A percentile compares a stretch with the other conserved stretches of the same genome.
These are phyloP conservation scores for Poecilobothrus nobilitatus DNA, from an alignment of 2,888 invertebrate species.

Conservation along the genomic window DNA sequence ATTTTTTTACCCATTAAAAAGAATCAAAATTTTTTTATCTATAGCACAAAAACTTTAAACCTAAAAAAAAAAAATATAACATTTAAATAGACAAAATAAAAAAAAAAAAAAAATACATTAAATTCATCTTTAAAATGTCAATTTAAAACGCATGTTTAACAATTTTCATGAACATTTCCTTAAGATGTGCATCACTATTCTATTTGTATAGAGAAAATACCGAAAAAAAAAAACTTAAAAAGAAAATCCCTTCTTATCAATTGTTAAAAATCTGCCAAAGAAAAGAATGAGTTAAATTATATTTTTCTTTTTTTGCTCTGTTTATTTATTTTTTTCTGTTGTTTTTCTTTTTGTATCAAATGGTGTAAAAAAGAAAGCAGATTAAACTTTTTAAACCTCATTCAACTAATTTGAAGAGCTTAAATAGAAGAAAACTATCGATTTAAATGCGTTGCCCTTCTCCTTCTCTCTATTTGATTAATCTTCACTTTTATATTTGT, in stretches of 20 bases:
- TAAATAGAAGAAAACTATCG: neutral
- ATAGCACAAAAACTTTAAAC: too few relatives aligned
- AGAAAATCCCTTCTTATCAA: too few relatives aligned
- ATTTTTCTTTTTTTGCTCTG: too few relatives aligned
- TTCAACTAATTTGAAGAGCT: neutral
- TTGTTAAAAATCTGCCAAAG: too few relatives aligned
- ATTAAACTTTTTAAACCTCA: neutral
- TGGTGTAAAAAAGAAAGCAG: slow-evolving; percentile 6
- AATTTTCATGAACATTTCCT: slow-evolving; percentile 6
- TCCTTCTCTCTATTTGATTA: too few relatives aligned
- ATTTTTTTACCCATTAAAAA: too few relatives aligned
- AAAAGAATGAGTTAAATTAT: too few relatives aligned
- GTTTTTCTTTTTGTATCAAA: neutral
- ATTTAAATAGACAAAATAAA: too few relatives aligned
- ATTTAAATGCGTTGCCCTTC: neutral
- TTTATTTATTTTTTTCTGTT: too few relatives aligned
- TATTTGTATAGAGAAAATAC: neutral
- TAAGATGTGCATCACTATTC: neutral
- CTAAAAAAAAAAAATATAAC: too few relatives aligned
- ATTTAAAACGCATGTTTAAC: slow-evolving; percentile 6
- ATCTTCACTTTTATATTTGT: neutral
- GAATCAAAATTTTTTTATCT: too few relatives aligned
- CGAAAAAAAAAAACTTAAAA: neutral
- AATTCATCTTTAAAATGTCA: neutral
- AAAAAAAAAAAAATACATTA: too few relatives aligned